These are phyloP conservation scores for Altica lythri DNA, from an alignment of 2,888 invertebrate genomes.

Conservation along the genomic window DNA sequence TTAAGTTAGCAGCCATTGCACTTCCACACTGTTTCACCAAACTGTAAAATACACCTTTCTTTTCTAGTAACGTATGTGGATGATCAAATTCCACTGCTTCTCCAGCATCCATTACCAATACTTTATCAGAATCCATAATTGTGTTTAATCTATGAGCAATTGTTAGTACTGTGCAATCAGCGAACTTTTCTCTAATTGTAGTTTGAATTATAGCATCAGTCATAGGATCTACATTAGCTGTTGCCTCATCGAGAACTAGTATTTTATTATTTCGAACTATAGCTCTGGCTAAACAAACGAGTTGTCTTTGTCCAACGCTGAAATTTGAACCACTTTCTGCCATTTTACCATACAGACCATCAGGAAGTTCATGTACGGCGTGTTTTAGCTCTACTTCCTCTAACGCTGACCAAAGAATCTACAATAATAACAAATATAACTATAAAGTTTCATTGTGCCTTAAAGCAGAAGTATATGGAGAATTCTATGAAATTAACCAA, in stretches of 20 bases:
- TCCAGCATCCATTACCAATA: slow-evolving; percentile 80
- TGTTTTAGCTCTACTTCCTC: slow-evolving; percentile 82
- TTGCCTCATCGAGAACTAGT: slow-evolving; percentile 68
- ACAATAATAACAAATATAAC: slow-evolving; percentile 5
- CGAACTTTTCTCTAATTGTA: slow-evolving; percentile 75
- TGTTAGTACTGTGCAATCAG: slow-evolving; percentile 77
- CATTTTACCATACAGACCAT: slow-evolving; percentile 68
- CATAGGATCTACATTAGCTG: slow-evolving; percentile 79
- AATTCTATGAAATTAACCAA: too few species aligned
- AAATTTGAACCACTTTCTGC: slow-evolving; percentile 67
- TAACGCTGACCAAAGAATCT: slow-evolving; percentile 81
- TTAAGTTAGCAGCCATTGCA: slow-evolving; percentile 42
- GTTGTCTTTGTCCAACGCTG: slow-evolving; percentile 64
- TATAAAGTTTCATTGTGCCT: neutral
- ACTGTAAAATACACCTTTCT: slow-evolving; percentile 44
- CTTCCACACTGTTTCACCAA: slow-evolving; percentile 72
- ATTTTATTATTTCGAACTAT: slow-evolving; percentile 56
- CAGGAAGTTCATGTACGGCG: slow-evolving; percentile 65
- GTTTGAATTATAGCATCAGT: slow-evolving; percentile 79
- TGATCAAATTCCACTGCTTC: slow-evolving; percentile 72
- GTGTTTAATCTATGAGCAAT: slow-evolving; percentile 84
- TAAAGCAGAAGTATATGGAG: too few species aligned
- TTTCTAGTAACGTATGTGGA: slow-evolving; percentile 68
- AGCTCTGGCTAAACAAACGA: slow-evolving; percentile 70
- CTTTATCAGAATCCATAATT: slow-evolving; percentile 83